Evolutionary conservation across 2,888 invertebrate genomes (phyloP).

Genomic region (Volucella inanis): DNA sequence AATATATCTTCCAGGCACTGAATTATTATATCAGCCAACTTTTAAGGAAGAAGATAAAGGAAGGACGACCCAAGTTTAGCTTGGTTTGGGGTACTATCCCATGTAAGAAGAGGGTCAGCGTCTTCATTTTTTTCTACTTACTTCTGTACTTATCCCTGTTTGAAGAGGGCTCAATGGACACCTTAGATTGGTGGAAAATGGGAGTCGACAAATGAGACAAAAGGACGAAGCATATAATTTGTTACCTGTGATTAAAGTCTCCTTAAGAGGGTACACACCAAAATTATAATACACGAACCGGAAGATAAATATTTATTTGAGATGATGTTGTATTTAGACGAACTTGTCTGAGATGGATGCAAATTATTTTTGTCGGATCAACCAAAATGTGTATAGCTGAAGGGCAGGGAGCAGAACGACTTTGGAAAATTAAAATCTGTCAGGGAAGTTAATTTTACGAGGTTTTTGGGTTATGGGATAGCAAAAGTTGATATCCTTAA

Average conservation of each 20-base stretch:
- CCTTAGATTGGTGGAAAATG: neutral
- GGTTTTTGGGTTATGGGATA: no score
- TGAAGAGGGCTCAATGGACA: neutral
- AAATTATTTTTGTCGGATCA: no score
- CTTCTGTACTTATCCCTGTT: conserved; percentile 29
- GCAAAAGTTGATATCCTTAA: no score
- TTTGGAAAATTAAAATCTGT: no score
- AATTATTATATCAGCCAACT: conserved; percentile 2
- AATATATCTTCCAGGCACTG: conserved; percentile 50
- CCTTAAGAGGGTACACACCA: conserved; percentile 33
- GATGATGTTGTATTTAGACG: neutral
- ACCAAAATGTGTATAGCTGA: no score
- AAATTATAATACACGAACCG: conserved; percentile 38
- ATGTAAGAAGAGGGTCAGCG: conserved; percentile 10
- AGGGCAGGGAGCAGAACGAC: no score
- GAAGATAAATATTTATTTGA: conserved; percentile 40
- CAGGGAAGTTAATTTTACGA: no score
- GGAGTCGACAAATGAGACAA: neutral
- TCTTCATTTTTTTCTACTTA: conserved; percentile 44
- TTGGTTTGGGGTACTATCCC: neutral
- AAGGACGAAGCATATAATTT: conserved; percentile 35
- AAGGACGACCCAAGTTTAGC: neutral
- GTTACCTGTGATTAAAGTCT: conserved; percentile 52
- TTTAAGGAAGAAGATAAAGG: neutral
- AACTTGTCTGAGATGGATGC: neutral